Base-by-base conservation (phyloP, 2,888 invertebrate species). In the Eugnorisma glareosa region DNA sequence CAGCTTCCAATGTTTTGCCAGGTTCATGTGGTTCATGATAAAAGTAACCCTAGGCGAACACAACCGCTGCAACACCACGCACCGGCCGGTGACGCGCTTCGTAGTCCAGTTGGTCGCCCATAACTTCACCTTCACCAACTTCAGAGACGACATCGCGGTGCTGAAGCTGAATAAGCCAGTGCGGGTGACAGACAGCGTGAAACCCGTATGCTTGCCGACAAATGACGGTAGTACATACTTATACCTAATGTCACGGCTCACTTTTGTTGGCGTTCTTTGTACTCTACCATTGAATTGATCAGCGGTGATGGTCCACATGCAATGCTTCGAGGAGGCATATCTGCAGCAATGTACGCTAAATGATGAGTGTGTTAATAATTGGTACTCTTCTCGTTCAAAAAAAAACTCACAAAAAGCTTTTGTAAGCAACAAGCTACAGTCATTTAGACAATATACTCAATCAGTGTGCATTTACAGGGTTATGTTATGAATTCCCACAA, bases 11-110 rank as follows among this genome's bases (percentile, higher is more conserved):
- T 48, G 0, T 10, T 67, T 3, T 79, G 69, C 77, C 95, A 98
- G 98, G 79, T 98, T 98, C 92, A 98, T 98, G 98, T 98, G 98
- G 98, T 98, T 98, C 94, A 98, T 99, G 98, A 98, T 99, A 91
- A 98, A 98, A 94, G 98, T 98, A 78, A 98, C 98, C 0, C 97
- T 99, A 81, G 99, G 99, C 0, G 99, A 99, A 92, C 98, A 99
- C 92, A 98, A 98, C 93, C 97, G 98, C 59, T 99, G 98, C 93
- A 97, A 97, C 90, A 97, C 97, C 81, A 97, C 97, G 51, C 97
- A 97, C 73, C 97, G 97, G 21, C 98, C 98, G 0, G 98, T 98
- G 91, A 98, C 98, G 0, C 97, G 98, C 86, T 98, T 98, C 90
- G 98, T 98, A 37, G 93, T 98, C 21, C 95, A 98, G 79, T 97